A percentile compares a stretch with the other conserved stretches of the same genome.
Conservation (phyloP, 30 jellyfish, hydroid and myxozoan species). For the Aurelia sp. region DNA sequence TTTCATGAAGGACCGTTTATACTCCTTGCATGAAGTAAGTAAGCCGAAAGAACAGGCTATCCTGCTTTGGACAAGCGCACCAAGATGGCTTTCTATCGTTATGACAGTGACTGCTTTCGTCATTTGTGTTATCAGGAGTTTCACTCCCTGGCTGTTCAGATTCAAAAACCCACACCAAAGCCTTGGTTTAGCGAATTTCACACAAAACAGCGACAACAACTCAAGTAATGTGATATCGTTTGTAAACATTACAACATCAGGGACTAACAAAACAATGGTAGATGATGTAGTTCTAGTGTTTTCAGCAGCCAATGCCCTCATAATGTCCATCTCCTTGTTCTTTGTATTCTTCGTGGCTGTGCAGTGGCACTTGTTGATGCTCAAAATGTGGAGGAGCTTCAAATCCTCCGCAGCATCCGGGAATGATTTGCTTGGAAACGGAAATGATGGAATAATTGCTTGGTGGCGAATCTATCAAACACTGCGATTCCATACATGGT, state of each 20-base stretch:
- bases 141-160: conserved; percentile 24
- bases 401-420: not conserved
- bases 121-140: conserved; percentile 13
- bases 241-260: not conserved
- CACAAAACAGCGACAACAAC: not conserved
- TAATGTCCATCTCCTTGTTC: conserved; percentile 29
- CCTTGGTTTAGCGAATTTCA: not conserved
- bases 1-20: conserved; percentile 36
- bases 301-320: conserved; percentile 35
- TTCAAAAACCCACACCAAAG: not conserved
- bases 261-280: not conserved
- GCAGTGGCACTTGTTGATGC: conserved; percentile 25
- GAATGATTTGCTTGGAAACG: conserved; percentile 10
- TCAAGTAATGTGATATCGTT: not conserved
- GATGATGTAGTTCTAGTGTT: conserved; percentile 14
- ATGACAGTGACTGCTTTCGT: not conserved
- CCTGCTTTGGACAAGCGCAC: not conserved
- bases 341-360: conserved; percentile 20
- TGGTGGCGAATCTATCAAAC: conserved; percentile 73
- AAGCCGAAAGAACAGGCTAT: not conserved
- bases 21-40: conserved; percentile 32
- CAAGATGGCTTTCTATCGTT: conserved; percentile 6
- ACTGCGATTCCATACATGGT: conserved; percentile 16
- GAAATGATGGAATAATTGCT: conserved; percentile 59
- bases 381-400: conserved; percentile 45